phyloP scores from a whole-genome alignment of 2,113 vertebrate genomes.

The Tetraodon nigroviridis region DNA sequence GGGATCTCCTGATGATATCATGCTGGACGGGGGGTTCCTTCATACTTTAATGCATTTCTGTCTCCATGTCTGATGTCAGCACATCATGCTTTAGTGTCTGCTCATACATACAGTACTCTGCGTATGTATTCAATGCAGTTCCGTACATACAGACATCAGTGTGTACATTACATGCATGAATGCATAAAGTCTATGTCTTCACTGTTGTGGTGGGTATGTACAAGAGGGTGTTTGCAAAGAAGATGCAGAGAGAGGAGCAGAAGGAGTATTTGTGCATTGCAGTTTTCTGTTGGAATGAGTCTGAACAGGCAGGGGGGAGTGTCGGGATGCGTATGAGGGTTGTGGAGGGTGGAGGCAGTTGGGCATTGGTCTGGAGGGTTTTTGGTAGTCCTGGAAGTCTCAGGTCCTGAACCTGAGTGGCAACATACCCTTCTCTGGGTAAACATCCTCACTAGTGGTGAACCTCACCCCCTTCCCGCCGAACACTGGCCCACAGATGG shows the following conservation, averaged over 20 bases:
- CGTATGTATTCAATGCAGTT: constrained; percentile 66
- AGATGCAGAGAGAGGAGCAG: constrained; percentile 8
- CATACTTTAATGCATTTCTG: constrained; percentile 54
- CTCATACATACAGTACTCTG: constrained; percentile 62
- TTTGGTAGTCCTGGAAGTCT: constrained; percentile 55
- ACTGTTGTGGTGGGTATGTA: constrained; percentile 17
- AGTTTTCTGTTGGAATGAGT: constrained; percentile 50
- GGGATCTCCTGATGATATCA: constrained; percentile 50
- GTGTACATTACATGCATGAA: constrained; percentile 62
- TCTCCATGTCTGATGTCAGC: constrained; percentile 57
- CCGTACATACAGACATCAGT: constrained; percentile 56
- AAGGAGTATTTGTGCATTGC: constrained; percentile 38
- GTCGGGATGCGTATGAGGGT: constrained; percentile 62
- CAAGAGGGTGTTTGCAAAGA: constrained; percentile 17
- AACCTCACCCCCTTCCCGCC: constrained; percentile 98
- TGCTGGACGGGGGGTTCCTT: constrained; percentile 54
- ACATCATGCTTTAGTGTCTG: constrained; percentile 60
- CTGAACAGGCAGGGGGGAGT: constrained; percentile 56
- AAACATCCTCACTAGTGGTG: constrained; percentile 99
- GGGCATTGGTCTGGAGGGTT: constrained; percentile 52
- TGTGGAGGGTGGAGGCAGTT: constrained; percentile 47
- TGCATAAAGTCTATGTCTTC: constrained; percentile 42
- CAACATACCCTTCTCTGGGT: constrained; percentile 99
- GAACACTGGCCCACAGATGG: constrained; percentile 86
- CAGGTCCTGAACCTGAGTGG: constrained; percentile 54